Evolutionary conservation across 2,797 vertebrate genomes (phyloP).

Genomic region (Manis javanica): DNA sequence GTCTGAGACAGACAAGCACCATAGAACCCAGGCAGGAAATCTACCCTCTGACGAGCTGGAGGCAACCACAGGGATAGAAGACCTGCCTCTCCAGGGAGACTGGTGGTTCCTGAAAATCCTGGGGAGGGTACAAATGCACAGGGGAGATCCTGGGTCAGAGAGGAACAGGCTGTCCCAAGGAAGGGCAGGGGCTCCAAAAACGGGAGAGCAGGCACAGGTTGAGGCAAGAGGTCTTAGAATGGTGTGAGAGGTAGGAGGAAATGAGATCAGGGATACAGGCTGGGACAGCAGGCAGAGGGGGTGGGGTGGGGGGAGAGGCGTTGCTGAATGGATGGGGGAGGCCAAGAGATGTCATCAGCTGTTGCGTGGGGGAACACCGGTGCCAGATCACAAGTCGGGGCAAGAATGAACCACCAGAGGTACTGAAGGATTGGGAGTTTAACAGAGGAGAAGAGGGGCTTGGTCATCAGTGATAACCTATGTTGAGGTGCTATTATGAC

Average conservation of each 20-base stretch:
- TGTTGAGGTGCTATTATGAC: not conserved
- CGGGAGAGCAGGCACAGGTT: constrained; percentile 68
- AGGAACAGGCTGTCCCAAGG: constrained; percentile 1
- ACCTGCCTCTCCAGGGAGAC: not conserved
- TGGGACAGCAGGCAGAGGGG: constrained; percentile 79
- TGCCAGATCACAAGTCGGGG: constrained; percentile 81
- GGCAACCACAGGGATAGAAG: constrained; percentile 14
- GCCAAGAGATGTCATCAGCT: constrained; percentile 84
- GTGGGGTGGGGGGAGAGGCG: constrained; percentile 69
- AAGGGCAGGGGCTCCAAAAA: constrained; percentile 55
- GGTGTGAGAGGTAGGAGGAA: constrained; percentile 81
- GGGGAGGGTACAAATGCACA: not conserved
- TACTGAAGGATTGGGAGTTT: constrained; percentile 63
- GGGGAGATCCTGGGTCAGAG: not conserved
- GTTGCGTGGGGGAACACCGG: constrained; percentile 69
- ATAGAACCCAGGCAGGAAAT: constrained; percentile 77
- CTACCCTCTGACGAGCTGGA: constrained; percentile 46
- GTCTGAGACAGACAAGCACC: constrained; percentile 83
- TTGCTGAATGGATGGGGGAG: constrained; percentile 79
- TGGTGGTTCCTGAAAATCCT: constrained; percentile 41
- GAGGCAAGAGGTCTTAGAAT: constrained; percentile 80
- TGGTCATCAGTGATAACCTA: constrained; percentile 35
- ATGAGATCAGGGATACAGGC: constrained; percentile 83
- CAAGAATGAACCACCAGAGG: constrained; percentile 75
- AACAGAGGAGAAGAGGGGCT: constrained; percentile 63